phyloP scores from a whole-genome alignment of 2,113 vertebrate genomes.

The Apodemus sylvaticus region DNA sequence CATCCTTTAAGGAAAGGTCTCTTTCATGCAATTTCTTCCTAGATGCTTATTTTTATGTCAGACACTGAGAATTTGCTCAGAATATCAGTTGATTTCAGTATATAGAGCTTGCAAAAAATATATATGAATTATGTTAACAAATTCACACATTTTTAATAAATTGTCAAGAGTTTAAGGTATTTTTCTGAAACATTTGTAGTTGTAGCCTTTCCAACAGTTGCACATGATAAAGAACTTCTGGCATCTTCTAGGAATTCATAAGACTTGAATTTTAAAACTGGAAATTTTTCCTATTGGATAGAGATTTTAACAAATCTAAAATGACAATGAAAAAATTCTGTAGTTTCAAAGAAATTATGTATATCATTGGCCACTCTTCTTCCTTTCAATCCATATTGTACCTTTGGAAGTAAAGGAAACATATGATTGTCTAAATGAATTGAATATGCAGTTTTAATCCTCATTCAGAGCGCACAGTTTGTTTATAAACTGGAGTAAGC shows the following conservation, averaged over 20 bases:
- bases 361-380: not conserved
- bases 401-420: not conserved
- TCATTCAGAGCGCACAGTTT: not conserved
- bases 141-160: no score
- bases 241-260: not conserved
- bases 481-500: not conserved
- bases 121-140: conserved; percentile 21
- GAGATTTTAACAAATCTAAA: not conserved
- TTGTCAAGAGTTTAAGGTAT: not conserved
- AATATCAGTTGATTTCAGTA: not conserved
- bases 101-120: not conserved
- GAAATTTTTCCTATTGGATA: not conserved
- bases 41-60: not conserved
- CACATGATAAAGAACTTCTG: not conserved
- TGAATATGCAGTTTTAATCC: not conserved
- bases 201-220: not conserved
- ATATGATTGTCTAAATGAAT: not conserved
- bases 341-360: not conserved
- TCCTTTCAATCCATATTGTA: not conserved
- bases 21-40: not conserved
- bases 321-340: not conserved
- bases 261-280: not conserved
- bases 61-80: not conserved
- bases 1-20: not conserved
- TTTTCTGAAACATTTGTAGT: conserved; percentile 37